These are phyloP conservation scores for Rhinoptilus africanus DNA, from an alignment of 2,113 vertebrate species.

Conservation along the genomic window DNA sequence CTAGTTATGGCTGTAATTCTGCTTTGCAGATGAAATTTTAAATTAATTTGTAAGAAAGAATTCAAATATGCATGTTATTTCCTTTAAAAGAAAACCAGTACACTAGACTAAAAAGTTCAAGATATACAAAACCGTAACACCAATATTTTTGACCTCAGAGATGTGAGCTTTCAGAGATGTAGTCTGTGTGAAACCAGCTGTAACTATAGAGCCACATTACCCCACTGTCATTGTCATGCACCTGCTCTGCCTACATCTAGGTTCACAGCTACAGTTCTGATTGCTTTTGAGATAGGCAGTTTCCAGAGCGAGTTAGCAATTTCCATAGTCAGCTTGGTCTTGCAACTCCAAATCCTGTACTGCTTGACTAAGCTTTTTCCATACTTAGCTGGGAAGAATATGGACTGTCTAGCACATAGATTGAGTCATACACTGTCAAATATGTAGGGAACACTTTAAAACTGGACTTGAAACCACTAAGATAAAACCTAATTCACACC, in stretches of 20 bases:
- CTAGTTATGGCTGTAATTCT: not conserved
- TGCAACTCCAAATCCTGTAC: not conserved
- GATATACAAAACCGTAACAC: not conserved
- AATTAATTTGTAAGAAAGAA: not conserved
- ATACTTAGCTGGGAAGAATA: not conserved
- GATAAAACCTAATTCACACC: not conserved
- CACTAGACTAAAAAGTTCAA: not conserved
- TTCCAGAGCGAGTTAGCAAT: constrained; percentile 10
- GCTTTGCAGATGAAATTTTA: not conserved
- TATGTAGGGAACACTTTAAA: not conserved
- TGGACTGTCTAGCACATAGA: not conserved
- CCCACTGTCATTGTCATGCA: not conserved
- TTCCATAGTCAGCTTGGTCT: not conserved
- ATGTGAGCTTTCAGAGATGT: not conserved
- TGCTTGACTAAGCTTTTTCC: constrained; percentile 7
- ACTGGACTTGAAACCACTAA: not conserved
- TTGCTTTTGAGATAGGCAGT: not conserved
- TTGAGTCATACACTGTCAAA: not conserved
- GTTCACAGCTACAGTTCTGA: not conserved
- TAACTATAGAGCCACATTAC: not conserved
- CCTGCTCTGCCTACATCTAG: not conserved
- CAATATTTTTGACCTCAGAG: not conserved
- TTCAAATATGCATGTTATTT: not conserved
- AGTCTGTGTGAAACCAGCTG: not conserved
- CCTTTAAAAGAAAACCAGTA: not conserved